Conservation (phyloP, 1,140 invertebrate species). For the Cheumatopsyche charites region DNA sequence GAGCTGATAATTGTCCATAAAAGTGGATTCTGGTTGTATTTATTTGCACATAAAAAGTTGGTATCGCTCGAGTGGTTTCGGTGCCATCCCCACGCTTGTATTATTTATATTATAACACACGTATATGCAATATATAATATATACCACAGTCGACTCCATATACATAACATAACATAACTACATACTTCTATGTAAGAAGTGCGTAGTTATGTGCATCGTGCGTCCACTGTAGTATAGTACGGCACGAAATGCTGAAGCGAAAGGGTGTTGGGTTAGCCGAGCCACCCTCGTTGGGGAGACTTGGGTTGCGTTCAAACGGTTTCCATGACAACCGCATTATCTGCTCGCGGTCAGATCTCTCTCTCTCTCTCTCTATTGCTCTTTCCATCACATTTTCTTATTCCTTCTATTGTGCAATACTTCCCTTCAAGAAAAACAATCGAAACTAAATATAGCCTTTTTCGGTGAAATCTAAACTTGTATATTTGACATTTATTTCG, state of each 20-base stretch:
- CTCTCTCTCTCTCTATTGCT: background rate
- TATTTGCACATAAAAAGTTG: slow-evolving; percentile 22
- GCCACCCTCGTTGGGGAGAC: slow-evolving; percentile 34
- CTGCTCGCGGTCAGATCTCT: slow-evolving; percentile 45
- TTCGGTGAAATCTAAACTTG: background rate
- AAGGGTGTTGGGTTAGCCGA: background rate
- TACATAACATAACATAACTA: too few relatives aligned
- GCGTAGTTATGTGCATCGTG: background rate
- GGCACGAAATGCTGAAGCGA: background rate
- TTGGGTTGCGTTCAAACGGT: slow-evolving; percentile 31
- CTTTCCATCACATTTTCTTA: too few relatives aligned
- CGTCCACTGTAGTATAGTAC: too few relatives aligned
- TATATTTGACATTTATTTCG: too few relatives aligned
- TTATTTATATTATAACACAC: slow-evolving; percentile 27
- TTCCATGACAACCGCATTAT: slow-evolving; percentile 48
- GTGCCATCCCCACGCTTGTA: background rate
- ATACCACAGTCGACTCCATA: too few relatives aligned
- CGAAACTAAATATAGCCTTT: background rate
- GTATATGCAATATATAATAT: too few relatives aligned
- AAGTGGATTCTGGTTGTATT: background rate
- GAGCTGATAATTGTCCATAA: too few relatives aligned
- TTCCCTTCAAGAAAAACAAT: slow-evolving; percentile 23
- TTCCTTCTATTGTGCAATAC: too few relatives aligned
- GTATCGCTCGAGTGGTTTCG: slow-evolving; percentile 1
- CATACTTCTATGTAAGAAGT: too few relatives aligned